phyloP scores from a whole-genome alignment of 35 echinoderm and acorn worm species.

The Chiridota heheva region DNA sequence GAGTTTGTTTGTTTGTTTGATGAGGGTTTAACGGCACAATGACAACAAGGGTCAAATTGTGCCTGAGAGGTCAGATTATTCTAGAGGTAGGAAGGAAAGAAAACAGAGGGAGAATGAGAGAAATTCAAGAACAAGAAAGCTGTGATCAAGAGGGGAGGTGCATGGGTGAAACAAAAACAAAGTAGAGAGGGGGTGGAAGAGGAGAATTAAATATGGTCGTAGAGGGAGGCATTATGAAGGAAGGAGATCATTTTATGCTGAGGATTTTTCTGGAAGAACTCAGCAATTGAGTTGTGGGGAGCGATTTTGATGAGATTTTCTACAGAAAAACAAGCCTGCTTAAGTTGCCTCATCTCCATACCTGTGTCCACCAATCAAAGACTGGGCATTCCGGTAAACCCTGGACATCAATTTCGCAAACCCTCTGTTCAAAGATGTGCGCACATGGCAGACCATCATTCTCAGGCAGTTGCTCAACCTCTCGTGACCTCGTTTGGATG shows the following conservation, averaged over 20 bases:
- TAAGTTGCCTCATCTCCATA: neutral
- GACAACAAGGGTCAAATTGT: too few species aligned
- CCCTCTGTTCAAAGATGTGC: constrained; percentile 34
- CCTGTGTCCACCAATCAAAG: constrained; percentile 70
- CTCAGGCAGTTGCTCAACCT: constrained; percentile 47
- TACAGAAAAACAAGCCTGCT: neutral
- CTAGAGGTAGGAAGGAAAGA: too few species aligned
- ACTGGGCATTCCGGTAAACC: constrained; percentile 53
- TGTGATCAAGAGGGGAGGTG: too few species aligned
- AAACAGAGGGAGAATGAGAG: too few species aligned
- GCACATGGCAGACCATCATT: constrained; percentile 72
- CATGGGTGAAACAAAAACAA: too few species aligned
- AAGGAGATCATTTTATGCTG: too few species aligned
- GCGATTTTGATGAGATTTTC: neutral
- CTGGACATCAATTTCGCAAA: constrained; percentile 26
- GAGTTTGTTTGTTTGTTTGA: too few species aligned
- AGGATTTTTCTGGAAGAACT: too few species aligned
- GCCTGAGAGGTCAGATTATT: too few species aligned
- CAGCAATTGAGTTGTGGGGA: neutral
- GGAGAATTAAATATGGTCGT: neutral
- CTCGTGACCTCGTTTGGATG: constrained; percentile 38
- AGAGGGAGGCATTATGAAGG: neutral
- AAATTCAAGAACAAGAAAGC: too few species aligned
- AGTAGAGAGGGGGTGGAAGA: too few species aligned
- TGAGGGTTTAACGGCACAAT: too few species aligned